Conservation (phyloP, 2,797 vertebrate species). For the Poecile montanus region DNA sequence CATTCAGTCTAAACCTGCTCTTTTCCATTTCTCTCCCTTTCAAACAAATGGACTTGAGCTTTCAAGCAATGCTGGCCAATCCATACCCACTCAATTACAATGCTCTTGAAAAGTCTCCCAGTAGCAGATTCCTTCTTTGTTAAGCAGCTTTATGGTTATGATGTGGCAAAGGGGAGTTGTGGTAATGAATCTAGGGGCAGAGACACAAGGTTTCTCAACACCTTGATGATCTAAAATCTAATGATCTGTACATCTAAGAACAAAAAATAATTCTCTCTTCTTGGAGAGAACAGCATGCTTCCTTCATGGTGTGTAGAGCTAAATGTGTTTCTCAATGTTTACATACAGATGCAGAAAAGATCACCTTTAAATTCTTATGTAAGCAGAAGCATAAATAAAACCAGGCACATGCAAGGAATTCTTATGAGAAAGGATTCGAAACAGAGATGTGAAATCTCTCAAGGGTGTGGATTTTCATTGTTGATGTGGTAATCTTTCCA, state of each 20-base stretch:
- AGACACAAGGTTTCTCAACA: background rate
- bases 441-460: background rate
- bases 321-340: background rate
- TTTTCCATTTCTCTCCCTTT: background rate
- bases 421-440: background rate
- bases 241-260: background rate
- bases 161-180: background rate
- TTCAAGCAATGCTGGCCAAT: background rate
- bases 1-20: background rate
- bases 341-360: background rate
- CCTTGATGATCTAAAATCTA: background rate
- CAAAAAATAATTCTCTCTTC: background rate
- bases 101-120: background rate
- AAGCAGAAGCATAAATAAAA: background rate
- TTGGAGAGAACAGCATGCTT: background rate
- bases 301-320: background rate
- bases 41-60: background rate
- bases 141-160: background rate
- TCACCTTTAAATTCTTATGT: background rate
- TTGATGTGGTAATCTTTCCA: background rate
- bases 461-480: background rate
- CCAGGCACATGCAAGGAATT: background rate
- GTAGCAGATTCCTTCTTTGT: background rate
- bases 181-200: background rate
- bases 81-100: background rate